Evolutionary conservation across 2,113 vertebrate species (phyloP), one percentile per base, ranked within the genome.

Genomic region (Podarcis raffonei): DNA sequence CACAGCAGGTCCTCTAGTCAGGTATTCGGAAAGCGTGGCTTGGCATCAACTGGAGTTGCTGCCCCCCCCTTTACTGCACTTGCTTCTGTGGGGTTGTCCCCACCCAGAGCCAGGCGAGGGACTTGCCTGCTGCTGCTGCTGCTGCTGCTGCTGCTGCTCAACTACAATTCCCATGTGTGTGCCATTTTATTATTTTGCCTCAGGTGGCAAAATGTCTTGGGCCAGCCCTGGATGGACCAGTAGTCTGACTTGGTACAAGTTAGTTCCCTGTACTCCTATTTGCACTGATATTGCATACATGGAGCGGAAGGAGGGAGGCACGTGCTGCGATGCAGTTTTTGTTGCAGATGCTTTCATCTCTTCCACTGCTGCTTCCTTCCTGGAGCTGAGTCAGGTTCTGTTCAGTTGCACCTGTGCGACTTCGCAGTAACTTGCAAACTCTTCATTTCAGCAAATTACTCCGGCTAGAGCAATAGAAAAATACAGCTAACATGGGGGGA

Each of bases 391-490:
- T 76, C 90, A 92, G 91, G 89, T 66, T 66, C 0, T 37, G 2
- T 86, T 87, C 90, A 80, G 32, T 66, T 91, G 95, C 95, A 97
- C 96, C 97, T 97, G 96, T 94, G 95, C 91, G 90, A 57, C 91
- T 84, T 90, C 92, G 88, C 76, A 81, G 90, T 0, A 0, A 87
- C 89, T 87, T 75, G 82, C 68, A 20, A 42, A 93, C 91, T 93
- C 93, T 96, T 96, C 92, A 96, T 96, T 95, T 91, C 93, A 94
- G 95, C 95, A 96, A 97, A 97, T 96, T 94, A 93, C 95, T 96
- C 96, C 96, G 96, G 94, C 96, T 96, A 96, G 96, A 96, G 94
- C 95, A 93, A 95, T 96, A 97, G 97, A 97, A 96, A 53, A 97
- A 97, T 97, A 96, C 96, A 96, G 86, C 95, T 97, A 96, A 96